Percentiles rank a stretch among this genome's conserved stretches.
These are phyloP conservation scores for Drosophila lini DNA, from an alignment of 1,140 invertebrate species.

Conservation along the genomic window DNA sequence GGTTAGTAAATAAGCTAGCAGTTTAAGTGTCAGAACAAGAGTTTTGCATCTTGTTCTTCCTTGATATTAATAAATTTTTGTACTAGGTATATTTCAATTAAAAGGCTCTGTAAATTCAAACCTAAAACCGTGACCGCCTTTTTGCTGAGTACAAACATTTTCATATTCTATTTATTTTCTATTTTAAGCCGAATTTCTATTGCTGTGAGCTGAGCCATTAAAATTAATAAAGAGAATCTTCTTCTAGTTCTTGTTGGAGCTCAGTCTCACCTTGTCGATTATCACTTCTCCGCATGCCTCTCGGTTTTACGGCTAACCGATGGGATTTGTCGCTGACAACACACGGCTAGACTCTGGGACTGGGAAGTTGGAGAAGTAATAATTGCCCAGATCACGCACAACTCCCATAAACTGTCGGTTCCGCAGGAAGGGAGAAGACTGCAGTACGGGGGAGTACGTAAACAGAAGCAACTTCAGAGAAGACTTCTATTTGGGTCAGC, in stretches of 20 bases:
- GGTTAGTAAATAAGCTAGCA: too few relatives aligned
- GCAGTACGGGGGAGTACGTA: conserved; percentile 22
- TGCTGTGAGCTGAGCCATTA: conserved; percentile 43
- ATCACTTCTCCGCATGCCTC: conserved; percentile 65
- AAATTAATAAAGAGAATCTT: conserved; percentile 57
- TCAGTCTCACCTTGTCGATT: conserved; percentile 53
- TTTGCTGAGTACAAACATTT: not conserved
- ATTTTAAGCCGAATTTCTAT: conserved; percentile 29
- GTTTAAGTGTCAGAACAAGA: too few relatives aligned
- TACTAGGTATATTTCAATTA: too few relatives aligned
- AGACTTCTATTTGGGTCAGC: conserved; percentile 36
- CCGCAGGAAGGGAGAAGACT: conserved; percentile 5
- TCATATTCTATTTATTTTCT: conserved; percentile 22
- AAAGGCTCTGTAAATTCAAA: not conserved
- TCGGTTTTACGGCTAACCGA: conserved; percentile 65
- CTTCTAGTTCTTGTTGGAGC: conserved; percentile 14
- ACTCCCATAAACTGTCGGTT: conserved; percentile 52
- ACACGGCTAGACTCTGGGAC: conserved; percentile 13
- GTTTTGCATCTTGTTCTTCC: too few relatives aligned
- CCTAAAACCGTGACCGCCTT: too few relatives aligned
- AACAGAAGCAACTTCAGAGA: conserved; percentile 11
- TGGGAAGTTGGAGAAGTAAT: conserved; percentile 41
- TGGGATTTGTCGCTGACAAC: conserved; percentile 62
- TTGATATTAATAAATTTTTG: too few relatives aligned
- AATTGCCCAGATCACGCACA: conserved; percentile 72